Conservation (phyloP, 2,797 vertebrate species). For the Pygocentrus nattereri region DNA sequence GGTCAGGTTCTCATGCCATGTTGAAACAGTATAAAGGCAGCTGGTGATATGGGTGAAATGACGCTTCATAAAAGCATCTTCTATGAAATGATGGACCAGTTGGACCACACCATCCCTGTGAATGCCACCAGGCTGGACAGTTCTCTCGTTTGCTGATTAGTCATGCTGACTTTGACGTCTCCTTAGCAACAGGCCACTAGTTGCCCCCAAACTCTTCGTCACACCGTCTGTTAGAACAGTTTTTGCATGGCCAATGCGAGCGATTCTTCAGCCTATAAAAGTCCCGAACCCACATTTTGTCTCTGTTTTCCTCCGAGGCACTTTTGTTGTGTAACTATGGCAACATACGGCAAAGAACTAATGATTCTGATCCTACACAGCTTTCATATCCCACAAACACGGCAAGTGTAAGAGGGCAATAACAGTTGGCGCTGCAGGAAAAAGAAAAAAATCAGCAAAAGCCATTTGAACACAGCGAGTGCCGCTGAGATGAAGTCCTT, state of each 20-base stretch:
- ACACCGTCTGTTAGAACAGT: conserved; percentile 34
- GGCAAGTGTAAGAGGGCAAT: conserved; percentile 13
- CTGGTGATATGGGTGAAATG: neutral
- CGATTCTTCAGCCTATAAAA: conserved; percentile 28
- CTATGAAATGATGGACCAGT: neutral
- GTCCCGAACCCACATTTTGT: conserved; percentile 32
- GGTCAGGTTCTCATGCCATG: neutral
- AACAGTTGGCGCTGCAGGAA: conserved; percentile 20
- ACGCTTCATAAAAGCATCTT: neutral
- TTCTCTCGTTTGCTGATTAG: neutral
- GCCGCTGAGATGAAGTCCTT: conserved; percentile 41
- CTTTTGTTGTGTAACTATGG: conserved; percentile 45
- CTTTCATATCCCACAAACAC: conserved; percentile 35
- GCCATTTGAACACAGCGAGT: conserved; percentile 27
- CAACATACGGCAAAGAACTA: conserved; percentile 36
- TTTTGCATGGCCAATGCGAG: conserved; percentile 14
- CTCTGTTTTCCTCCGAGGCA: conserved; percentile 20
- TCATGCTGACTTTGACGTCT: conserved; percentile 23
- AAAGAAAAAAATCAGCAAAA: neutral
- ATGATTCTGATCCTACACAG: conserved; percentile 32
- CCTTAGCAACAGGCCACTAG: conserved; percentile 37
- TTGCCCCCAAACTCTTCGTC: conserved; percentile 25
- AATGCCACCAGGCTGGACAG: neutral
- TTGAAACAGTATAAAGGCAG: neutral
- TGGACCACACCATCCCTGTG: neutral